These are phyloP conservation scores for Pycnomerus fuliginosus DNA, from an alignment of 2,888 invertebrate genomes.

Conservation along the genomic window DNA sequence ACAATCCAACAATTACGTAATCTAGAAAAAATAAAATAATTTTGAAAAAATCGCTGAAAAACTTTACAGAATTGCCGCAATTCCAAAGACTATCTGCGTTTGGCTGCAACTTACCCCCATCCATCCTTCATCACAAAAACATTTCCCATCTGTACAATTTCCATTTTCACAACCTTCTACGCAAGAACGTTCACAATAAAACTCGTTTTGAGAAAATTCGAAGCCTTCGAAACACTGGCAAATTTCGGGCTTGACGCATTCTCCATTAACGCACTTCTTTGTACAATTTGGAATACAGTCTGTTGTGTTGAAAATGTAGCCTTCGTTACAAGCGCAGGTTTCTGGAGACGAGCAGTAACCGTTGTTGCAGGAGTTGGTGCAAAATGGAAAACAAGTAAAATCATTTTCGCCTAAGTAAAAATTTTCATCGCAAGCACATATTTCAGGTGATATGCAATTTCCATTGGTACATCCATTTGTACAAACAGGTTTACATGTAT, in stretches of 20 bases:
- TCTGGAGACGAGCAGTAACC: conserved; percentile 2
- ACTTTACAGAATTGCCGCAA: too few species aligned
- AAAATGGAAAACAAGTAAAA: too few species aligned
- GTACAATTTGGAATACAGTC: background rate
- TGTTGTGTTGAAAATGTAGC: conserved; percentile 9
- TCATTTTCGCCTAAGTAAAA: conserved; percentile 10
- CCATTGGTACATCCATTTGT: conserved; percentile 49
- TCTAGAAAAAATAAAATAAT: too few species aligned
- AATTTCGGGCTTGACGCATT: background rate
- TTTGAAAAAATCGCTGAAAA: too few species aligned
- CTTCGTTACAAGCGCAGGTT: conserved; percentile 5
- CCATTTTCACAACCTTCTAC: background rate
- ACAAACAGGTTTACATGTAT: conserved; percentile 28
- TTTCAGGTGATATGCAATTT: conserved; percentile 35
- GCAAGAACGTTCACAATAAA: background rate
- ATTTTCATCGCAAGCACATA: conserved; percentile 28
- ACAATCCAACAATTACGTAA: too few species aligned
- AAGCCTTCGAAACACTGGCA: background rate
- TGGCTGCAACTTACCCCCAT: too few species aligned
- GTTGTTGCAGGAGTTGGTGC: conserved; percentile 1
- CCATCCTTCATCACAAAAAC: background rate
- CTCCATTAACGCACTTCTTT: background rate
- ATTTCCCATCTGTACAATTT: background rate
- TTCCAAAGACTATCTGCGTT: too few species aligned
- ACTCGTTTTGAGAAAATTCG: background rate